Evolutionary conservation across 30 jellyfish, hydroid and myxozoan species (phyloP).

Genomic region (Hydractinia echinata): DNA sequence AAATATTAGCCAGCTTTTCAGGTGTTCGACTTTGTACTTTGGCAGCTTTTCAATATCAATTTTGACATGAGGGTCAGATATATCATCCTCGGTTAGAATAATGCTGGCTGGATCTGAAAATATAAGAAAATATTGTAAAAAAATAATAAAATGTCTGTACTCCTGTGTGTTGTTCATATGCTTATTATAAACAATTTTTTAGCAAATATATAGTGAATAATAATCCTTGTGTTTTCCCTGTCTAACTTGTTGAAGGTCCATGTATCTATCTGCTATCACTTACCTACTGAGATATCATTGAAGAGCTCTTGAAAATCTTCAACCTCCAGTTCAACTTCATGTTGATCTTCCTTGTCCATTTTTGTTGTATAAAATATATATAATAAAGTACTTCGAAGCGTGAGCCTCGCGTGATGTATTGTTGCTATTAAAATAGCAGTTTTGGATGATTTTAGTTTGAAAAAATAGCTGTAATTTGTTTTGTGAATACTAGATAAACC

Average conservation of each 20-base stretch:
- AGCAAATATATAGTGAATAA: neutral
- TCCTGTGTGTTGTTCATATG: too few species aligned
- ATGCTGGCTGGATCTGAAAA: neutral
- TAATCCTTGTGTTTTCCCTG: neutral
- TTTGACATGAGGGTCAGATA: too few species aligned
- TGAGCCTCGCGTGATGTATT: neutral
- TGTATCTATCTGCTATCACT: neutral
- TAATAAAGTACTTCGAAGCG: neutral
- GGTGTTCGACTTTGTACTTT: constrained; percentile 6
- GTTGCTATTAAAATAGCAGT: constrained; percentile 17
- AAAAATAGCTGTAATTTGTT: constrained; percentile 7
- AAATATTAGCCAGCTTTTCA: constrained; percentile 17
- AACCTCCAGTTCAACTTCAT: neutral
- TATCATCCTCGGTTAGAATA: too few species aligned
- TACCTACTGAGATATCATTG: constrained; percentile 11
- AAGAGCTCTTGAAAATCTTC: constrained; percentile 6
- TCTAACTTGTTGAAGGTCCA: neutral
- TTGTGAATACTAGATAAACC: too few species aligned
- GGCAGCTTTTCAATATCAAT: neutral
- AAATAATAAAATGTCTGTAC: too few species aligned
- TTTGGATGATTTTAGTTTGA: neutral
- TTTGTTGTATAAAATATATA: neutral
- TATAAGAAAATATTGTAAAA: neutral
- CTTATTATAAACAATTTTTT: neutral
- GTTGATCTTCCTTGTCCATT: neutral